Conservation (phyloP, 2,888 invertebrate species). For the Isoperla grammatica region DNA sequence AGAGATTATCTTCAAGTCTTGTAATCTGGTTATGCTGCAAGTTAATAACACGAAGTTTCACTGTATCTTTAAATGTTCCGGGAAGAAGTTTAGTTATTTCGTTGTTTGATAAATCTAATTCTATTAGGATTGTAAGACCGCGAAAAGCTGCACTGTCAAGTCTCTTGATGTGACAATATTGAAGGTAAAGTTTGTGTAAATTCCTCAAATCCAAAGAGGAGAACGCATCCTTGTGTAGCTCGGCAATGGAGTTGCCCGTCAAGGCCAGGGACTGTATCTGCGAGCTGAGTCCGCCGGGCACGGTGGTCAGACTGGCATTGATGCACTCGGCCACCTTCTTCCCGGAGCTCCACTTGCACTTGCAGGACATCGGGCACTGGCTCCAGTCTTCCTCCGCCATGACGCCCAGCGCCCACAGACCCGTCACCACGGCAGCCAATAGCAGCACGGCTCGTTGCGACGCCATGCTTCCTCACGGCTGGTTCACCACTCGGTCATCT, state of each 20-base stretch:
- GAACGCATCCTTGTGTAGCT: constrained; percentile 63
- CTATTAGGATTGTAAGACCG: constrained; percentile 70
- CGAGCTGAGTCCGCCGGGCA: constrained; percentile 67
- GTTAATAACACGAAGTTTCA: constrained; percentile 63
- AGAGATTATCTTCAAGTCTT: constrained; percentile 67
- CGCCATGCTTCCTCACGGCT: constrained; percentile 5
- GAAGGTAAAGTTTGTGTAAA: constrained; percentile 71
- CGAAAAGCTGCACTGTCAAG: constrained; percentile 72
- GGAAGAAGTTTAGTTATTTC: constrained; percentile 58
- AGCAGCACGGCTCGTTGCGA: constrained; percentile 30
- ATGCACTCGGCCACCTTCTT: constrained; percentile 79
- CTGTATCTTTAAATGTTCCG: constrained; percentile 64
- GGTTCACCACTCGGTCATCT: too few relatives aligned
- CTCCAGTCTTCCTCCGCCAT: constrained; percentile 44
- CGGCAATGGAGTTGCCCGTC: constrained; percentile 61
- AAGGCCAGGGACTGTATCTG: constrained; percentile 66
- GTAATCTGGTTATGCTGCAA: constrained; percentile 71
- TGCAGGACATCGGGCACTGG: constrained; percentile 62
- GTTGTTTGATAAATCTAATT: constrained; percentile 76
- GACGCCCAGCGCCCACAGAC: constrained; percentile 28
- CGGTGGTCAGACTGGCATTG: constrained; percentile 55
- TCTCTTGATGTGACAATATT: constrained; percentile 64
- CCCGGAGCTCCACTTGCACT: constrained; percentile 80
- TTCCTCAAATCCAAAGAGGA: constrained; percentile 64
- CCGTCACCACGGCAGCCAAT: constrained; percentile 43